Evolutionary conservation across 2,797 vertebrate species (phyloP), one percentile per base, ranked within the genome.

Genomic region (Acanthopagrus latus): DNA sequence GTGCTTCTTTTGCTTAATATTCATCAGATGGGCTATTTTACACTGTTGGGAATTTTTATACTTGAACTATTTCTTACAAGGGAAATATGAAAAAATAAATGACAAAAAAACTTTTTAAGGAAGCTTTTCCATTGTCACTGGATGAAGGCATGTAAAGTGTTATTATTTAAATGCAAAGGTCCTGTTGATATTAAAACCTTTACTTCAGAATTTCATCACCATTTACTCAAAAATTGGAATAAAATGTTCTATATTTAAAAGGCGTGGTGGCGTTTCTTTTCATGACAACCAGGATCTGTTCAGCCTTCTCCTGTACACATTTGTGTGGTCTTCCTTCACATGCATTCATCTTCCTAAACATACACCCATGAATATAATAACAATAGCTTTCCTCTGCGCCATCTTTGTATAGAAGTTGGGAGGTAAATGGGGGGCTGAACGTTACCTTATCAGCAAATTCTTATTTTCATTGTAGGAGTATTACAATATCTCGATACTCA

Each of bases 31-130:
- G 94, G 96, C 95, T 97, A 96, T 98, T 98, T 97, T 98, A 98
- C 97, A 98, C 96, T 99, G 97, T 98, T 97, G 97, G 96, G 96
- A 97, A 96, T 97, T 97, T 99, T 99, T 98, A 98, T 99, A 99
- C 98, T 99, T 99, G 97, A 99, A 99, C 96, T 97, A 96, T 98
- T 98, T 99, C 97, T 96, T 99, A 99, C 97, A 98, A 99, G 98
- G 98, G 97, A 99, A 97, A 97, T 96, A 97, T 96, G 94, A 97
- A 96, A 96, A 96, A 95, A 95, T 93, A 93, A 92, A 93, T 74
- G 76, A 89, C 71, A 89, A 91, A 93, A 90, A 90, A 88, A 86
- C 80, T 96, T 97, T 97, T 97, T 96, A 96, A 95, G 95, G 95
- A 97, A 95, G 95, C 96, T 96, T 96, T 97, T 96, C 33, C 95